Evolutionary conservation across 2,888 invertebrate genomes (phyloP).

Genomic region (Polyommatus icarus): DNA sequence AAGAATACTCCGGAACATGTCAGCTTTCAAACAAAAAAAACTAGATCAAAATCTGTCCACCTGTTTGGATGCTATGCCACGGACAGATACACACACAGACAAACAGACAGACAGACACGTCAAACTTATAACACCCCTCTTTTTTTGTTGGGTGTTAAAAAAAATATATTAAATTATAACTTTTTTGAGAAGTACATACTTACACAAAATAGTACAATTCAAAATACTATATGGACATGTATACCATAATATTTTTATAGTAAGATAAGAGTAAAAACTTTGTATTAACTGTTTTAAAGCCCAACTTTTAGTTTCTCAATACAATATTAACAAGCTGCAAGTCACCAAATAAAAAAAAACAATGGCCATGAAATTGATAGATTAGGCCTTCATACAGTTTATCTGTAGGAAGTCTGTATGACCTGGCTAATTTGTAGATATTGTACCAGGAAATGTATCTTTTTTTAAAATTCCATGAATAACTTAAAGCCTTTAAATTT

Average conservation of each 20-base stretch:
- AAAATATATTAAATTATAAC: too few species aligned
- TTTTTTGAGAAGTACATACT: too few species aligned
- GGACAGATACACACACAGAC: too few species aligned
- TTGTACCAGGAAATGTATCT: neutral
- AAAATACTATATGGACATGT: neutral
- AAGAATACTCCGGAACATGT: too few species aligned
- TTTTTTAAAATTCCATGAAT: neutral
- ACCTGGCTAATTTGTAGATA: neutral
- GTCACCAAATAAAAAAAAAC: neutral
- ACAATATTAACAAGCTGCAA: neutral
- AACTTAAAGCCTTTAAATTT: neutral
- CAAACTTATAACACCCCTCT: too few species aligned
- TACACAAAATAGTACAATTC: neutral
- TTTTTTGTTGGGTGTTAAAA: too few species aligned
- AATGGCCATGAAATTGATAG: neutral
- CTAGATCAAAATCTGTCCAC: too few species aligned
- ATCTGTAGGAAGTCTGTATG: slow-evolving; percentile 7
- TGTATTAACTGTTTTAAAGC: neutral
- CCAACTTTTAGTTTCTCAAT: neutral
- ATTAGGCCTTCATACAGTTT: neutral
- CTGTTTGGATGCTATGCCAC: too few species aligned
- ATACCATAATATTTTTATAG: neutral
- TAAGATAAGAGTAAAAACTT: neutral
- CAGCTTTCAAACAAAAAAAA: too few species aligned
- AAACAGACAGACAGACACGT: too few species aligned